Conservation (phyloP, 2,888 invertebrate species). For the Hypomecis atomaria region DNA sequence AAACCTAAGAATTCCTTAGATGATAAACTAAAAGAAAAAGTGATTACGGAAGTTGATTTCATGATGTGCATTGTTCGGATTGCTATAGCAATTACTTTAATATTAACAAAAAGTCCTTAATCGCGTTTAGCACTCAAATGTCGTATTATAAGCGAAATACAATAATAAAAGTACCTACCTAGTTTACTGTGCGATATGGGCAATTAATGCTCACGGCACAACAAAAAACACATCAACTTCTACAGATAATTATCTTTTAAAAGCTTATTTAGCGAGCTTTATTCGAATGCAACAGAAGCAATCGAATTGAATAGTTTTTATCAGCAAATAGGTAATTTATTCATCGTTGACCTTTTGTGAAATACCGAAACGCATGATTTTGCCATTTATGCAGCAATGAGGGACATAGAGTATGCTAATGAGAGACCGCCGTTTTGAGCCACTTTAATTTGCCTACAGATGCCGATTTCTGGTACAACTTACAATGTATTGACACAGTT, state of each 20-base stretch:
- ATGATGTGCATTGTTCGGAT: too few species aligned
- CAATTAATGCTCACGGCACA: constrained; percentile 25
- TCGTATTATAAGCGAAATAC: constrained; percentile 36
- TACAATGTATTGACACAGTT: constrained; percentile 7
- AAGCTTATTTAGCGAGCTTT: constrained; percentile 32
- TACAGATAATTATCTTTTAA: constrained; percentile 31
- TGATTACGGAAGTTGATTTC: too few species aligned
- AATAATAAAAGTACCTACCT: constrained; percentile 6
- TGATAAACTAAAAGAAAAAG: too few species aligned
- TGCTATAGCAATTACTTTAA: background rate
- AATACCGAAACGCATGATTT: constrained; percentile 32
- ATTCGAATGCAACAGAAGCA: constrained; percentile 31
- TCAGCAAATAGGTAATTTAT: constrained; percentile 46
- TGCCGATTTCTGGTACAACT: constrained; percentile 6
- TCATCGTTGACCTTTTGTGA: constrained; percentile 49
- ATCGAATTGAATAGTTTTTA: constrained; percentile 46
- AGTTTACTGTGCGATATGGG: constrained; percentile 22
- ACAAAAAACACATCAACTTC: constrained; percentile 14
- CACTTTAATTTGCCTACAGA: constrained; percentile 22
- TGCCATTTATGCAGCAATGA: constrained; percentile 28
- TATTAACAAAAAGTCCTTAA: background rate
- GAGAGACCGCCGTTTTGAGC: constrained; percentile 14
- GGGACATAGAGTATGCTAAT: constrained; percentile 32
- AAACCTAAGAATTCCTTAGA: too few species aligned
- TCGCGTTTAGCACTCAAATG: constrained; percentile 17